phyloP scores from a whole-genome alignment of 2,888 invertebrate species.

The Exephanes ischioxanthus region DNA sequence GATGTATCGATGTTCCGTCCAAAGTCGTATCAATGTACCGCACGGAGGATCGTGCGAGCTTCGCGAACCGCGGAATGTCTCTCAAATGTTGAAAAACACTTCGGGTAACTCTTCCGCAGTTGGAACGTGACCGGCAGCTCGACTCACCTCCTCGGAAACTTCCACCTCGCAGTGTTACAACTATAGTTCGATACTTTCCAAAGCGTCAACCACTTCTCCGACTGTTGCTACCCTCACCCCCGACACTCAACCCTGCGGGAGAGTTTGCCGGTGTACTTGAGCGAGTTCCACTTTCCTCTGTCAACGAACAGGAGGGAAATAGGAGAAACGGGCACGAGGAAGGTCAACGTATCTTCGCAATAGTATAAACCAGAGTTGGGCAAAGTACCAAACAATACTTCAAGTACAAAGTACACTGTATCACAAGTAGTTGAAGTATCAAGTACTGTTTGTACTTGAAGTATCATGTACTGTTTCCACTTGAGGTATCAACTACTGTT shows the following conservation, averaged over 20 bases:
- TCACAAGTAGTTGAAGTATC: too few species aligned
- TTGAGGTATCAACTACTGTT: too few species aligned
- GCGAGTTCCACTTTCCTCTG: constrained; percentile 12
- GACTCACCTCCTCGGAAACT: not conserved
- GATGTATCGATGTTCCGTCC: constrained; percentile 31
- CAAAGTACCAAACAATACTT: too few species aligned
- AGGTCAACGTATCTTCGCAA: not conserved
- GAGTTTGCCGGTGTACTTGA: not conserved
- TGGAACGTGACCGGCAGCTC: constrained; percentile 43
- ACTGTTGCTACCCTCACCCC: constrained; percentile 6
- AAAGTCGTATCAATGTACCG: constrained; percentile 24
- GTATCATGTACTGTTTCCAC: too few species aligned
- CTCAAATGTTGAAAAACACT: constrained; percentile 29
- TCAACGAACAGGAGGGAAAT: constrained; percentile 13
- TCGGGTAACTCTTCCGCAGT: constrained; percentile 30
- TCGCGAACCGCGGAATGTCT: not conserved
- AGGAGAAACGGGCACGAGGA: constrained; percentile 2
- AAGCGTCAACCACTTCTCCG: constrained; percentile 17
- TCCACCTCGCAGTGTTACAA: not conserved
- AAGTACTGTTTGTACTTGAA: too few species aligned
- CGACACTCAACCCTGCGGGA: not conserved
- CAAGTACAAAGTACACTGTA: too few species aligned
- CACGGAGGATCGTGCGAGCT: not conserved
- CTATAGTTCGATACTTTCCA: constrained; percentile 20
- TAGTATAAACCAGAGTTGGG: not conserved